Percentiles rank a stretch among this genome's conserved stretches.
These are phyloP conservation scores for Mareca penelope DNA, from an alignment of 2,797 vertebrate genomes.

Conservation along the genomic window DNA sequence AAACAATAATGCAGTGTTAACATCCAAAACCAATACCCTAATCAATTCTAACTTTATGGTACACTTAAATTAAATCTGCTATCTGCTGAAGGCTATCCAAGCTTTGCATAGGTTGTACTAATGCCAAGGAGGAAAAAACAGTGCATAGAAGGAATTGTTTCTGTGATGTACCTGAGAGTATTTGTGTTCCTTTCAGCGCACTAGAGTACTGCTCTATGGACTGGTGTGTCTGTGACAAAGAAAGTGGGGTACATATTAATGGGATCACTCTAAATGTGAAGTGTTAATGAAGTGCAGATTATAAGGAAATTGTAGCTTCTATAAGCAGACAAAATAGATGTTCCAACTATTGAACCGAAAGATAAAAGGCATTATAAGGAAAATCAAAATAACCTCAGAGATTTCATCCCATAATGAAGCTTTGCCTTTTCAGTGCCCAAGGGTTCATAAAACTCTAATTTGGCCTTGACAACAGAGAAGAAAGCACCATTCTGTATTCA, in stretches of 20 bases:
- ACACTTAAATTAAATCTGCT: not conserved
- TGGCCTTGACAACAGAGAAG: not conserved
- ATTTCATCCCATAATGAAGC: conserved; percentile 28
- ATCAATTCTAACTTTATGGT: not conserved
- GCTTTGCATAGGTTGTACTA: not conserved
- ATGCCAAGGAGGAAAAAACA: not conserved
- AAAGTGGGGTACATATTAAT: conserved; percentile 43
- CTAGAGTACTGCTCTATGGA: conserved; percentile 19
- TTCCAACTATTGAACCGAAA: conserved; percentile 31
- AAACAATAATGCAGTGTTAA: not conserved
- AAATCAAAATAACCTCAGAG: conserved; percentile 24
- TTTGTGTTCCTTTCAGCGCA: conserved; percentile 8
- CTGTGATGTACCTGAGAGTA: conserved; percentile 23
- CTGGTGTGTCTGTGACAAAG: conserved; percentile 21
- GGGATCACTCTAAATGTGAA: conserved; percentile 56
- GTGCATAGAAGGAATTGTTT: conserved; percentile 3
- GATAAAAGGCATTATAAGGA: conserved; percentile 26
- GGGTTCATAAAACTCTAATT: conserved; percentile 15
- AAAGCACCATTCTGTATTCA: not conserved
- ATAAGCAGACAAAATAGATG: conserved; percentile 8
- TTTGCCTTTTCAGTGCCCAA: conserved; percentile 19
- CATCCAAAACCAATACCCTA: not conserved
- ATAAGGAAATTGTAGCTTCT: conserved; percentile 30
- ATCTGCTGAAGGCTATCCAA: not conserved
- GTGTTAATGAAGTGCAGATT: conserved; percentile 60